A percentile compares a stretch with the other conserved stretches of the same genome.
These are phyloP conservation scores for Drosophila rellima DNA, from an alignment of 2,888 invertebrate genomes.

Conservation along the genomic window DNA sequence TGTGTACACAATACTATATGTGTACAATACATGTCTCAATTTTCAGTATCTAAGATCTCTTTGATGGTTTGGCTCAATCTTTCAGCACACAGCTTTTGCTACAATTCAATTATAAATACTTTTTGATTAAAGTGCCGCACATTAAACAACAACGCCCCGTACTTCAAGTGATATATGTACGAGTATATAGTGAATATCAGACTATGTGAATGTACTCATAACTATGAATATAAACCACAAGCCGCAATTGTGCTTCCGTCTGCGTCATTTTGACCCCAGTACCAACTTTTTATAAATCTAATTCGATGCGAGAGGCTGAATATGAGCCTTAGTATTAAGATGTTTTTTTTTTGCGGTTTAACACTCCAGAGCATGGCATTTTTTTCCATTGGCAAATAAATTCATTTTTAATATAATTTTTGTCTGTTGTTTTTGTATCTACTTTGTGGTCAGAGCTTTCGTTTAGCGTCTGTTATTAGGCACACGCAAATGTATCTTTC, in stretches of 20 bases:
- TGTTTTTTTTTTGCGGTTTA: constrained; percentile 47
- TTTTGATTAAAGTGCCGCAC: constrained; percentile 70
- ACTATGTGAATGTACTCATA: constrained; percentile 22
- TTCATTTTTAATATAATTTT: constrained; percentile 62
- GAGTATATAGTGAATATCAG: constrained; percentile 21
- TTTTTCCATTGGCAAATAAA: constrained; percentile 53
- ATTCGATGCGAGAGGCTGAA: constrained; percentile 28
- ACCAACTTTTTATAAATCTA: constrained; percentile 36
- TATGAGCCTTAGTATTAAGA: constrained; percentile 32
- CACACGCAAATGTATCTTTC: constrained; percentile 63
- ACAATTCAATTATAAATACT: constrained; percentile 76
- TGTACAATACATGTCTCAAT: constrained; percentile 53
- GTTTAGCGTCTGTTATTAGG: constrained; percentile 68
- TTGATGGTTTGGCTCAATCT: constrained; percentile 59
- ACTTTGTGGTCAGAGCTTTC: constrained; percentile 49
- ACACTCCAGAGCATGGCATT: constrained; percentile 8
- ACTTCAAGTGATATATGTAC: constrained; percentile 36
- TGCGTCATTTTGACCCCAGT: constrained; percentile 56
- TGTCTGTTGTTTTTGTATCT: constrained; percentile 24
- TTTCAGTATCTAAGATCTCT: constrained; percentile 58
- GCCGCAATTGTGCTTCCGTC: constrained; percentile 56
- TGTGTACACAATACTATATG: constrained; percentile 11
- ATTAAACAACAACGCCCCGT: constrained; percentile 63
- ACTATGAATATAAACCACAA: constrained; percentile 50
- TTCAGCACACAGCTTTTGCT: constrained; percentile 60